Base-by-base conservation (phyloP, 2,113 vertebrate genomes). In the Phyllostomus hastatus region DNA sequence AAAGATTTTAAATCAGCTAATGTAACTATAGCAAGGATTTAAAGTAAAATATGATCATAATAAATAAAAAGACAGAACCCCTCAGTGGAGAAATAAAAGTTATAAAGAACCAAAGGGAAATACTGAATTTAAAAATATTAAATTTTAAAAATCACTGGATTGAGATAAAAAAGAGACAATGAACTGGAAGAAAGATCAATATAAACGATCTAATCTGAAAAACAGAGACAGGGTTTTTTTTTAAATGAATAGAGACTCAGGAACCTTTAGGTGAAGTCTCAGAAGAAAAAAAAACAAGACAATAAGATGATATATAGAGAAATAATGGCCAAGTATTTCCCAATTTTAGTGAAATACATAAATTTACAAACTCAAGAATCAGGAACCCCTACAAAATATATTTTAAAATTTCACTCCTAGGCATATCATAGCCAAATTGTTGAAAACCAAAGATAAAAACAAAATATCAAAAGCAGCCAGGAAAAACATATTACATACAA, bases 1-100 rank as follows among this genome's bases (percentile, higher is more conserved):
- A 83, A 17, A 95, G 12, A 78, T 70, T 96, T 85, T n/a, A 78
- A 86, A 73, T 90, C 52, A 97, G 38, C 38, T 95, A 79, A 52
- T 80, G 64, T 43, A 79, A 59, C 43, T 80, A 38, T 59, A 17
- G 86, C 46, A 83, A 94, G 10, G 12, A 48, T 41, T 61, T 90
- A 90, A 91, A 87, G 28, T 59, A 93, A 95, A 90, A 87, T 70
- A 24, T 81, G 9, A 84, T 88, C 11, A 78, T 38, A 91, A 87
- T 61, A 72, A 95, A 90, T 50, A 8, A 88, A 95, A 84, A 93
- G 33, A 43, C 1, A 69, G 64, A 90, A 88, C 83, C 79, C 15
- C 4, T 85, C 33, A 41, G 5, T 10, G 15, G 22, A 83, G 22
- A 85, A 92, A 87, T 82, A 94, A 87, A 96, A 88, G 33, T 57